Evolutionary conservation across 37 sponge, comb jelly and placozoan genomes (phyloP).

Genomic region (Dysidea cf. avara): DNA sequence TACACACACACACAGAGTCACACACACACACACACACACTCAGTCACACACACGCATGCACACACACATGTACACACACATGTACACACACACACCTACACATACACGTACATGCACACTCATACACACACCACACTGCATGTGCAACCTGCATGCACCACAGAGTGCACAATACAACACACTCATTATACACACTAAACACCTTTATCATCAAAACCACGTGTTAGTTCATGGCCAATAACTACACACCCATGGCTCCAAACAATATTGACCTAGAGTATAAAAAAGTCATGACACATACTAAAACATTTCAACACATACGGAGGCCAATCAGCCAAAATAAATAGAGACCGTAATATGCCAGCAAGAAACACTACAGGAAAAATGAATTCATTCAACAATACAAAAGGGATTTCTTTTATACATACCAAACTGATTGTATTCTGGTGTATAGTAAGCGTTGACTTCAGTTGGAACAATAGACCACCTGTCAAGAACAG

Average conservation of each 20-base stretch:
- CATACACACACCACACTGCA: too few relatives aligned
- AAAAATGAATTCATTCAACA: neutral
- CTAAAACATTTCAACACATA: conserved; percentile 26
- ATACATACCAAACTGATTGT: conserved; percentile 38
- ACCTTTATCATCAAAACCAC: conserved; percentile 88
- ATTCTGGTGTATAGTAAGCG: conserved; percentile 62
- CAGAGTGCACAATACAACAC: too few relatives aligned
- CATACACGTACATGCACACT: too few relatives aligned
- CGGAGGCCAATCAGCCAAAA: conserved; percentile 50
- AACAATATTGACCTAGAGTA: conserved; percentile 34
- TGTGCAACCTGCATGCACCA: too few relatives aligned
- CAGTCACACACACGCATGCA: too few relatives aligned
- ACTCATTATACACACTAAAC: too few relatives aligned
- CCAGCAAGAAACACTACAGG: conserved; percentile 58
- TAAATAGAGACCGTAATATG: conserved; percentile 50
- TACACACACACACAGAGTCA: too few relatives aligned
- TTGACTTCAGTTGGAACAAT: conserved; percentile 66
- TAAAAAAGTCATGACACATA: neutral
- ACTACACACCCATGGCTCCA: conserved; percentile 79
- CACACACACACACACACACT: too few relatives aligned
- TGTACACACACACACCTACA: too few relatives aligned
- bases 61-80: too few relatives aligned
- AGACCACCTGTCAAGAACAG: conserved; percentile 49
- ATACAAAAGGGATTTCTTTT: neutral
- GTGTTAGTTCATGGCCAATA: conserved; percentile 86